Percentiles rank a stretch among this genome's conserved stretches.
These are phyloP conservation scores for Mythimna loreyi DNA, from an alignment of 2,888 invertebrate genomes.

Conservation along the genomic window DNA sequence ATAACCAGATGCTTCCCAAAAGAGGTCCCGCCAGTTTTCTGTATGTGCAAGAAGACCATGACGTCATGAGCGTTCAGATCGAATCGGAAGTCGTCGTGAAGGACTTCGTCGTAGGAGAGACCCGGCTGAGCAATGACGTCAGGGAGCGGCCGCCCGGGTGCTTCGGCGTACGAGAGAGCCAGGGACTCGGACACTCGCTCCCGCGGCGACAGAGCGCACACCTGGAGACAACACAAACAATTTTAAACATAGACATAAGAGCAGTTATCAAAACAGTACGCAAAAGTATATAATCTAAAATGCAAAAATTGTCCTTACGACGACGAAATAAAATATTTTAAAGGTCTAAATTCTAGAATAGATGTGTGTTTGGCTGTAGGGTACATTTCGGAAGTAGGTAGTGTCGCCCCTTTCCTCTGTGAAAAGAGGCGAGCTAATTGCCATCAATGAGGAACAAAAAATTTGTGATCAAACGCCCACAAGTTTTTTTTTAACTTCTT, in stretches of 20 bases:
- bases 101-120: conserved; percentile 96
- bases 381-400: no score
- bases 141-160: conserved; percentile 88
- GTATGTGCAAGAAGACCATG: conserved; percentile 99
- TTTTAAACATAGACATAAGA: not conserved
- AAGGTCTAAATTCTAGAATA: no score
- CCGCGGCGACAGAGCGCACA: conserved; percentile 93
- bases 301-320: not conserved
- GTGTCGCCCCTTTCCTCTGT: not conserved
- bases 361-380: no score
- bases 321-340: not conserved
- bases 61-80: conserved; percentile 98
- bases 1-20: conserved; percentile 99
- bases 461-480: no score
- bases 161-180: conserved; percentile 87
- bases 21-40: conserved; percentile 99
- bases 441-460: not conserved
- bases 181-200: conserved; percentile 91
- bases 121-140: conserved; percentile 91
- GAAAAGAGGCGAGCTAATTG: not conserved
- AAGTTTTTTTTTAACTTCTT: no score
- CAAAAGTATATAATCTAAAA: not conserved
- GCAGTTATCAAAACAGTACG: not conserved
- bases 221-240: conserved; percentile 84
- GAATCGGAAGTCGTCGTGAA: conserved; percentile 96